Conservation (phyloP, 1,140 invertebrate species). For the Nasonia vitripennis region DNA sequence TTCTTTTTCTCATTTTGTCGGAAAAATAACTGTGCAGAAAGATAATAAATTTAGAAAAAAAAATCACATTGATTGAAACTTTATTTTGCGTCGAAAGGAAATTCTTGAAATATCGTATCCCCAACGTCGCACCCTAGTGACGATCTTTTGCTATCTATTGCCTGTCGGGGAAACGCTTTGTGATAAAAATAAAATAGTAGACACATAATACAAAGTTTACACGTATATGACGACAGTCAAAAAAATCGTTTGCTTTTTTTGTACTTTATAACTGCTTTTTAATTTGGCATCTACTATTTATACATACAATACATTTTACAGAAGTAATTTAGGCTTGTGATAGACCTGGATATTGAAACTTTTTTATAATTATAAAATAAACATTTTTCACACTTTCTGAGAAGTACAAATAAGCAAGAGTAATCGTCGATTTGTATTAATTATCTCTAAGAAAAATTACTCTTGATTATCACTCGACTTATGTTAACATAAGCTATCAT, state of each 20-base stretch:
- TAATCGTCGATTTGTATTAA: conserved; percentile 8
- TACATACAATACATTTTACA: conserved; percentile 52
- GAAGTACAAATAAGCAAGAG: conserved; percentile 21
- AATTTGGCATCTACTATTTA: conserved; percentile 53
- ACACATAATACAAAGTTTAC: conserved; percentile 19
- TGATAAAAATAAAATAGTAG: not conserved
- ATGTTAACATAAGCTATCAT: conserved; percentile 5
- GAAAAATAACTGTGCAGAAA: not conserved
- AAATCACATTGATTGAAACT: conserved; percentile 2
- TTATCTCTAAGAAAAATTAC: conserved; percentile 32
- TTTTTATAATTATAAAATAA: conserved; percentile 51
- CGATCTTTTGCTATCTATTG: not conserved
- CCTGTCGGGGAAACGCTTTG: not conserved
- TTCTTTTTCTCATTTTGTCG: not conserved
- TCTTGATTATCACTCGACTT: conserved; percentile 28
- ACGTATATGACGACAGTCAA: conserved; percentile 17
- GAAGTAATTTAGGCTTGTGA: conserved; percentile 47
- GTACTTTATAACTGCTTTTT: conserved; percentile 50
- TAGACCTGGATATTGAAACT: conserved; percentile 31
- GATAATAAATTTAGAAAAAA: not conserved
- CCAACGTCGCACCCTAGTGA: not conserved
- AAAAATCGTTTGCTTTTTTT: conserved; percentile 33
- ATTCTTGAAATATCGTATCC: not conserved
- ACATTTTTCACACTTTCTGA: conserved; percentile 32
- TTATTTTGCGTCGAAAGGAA: conserved; percentile 6